A percentile compares a stretch with the other conserved stretches of the same genome.
Evolutionary conservation across 2,888 invertebrate species (phyloP).

Genomic region (Drosophila pegasa): DNA sequence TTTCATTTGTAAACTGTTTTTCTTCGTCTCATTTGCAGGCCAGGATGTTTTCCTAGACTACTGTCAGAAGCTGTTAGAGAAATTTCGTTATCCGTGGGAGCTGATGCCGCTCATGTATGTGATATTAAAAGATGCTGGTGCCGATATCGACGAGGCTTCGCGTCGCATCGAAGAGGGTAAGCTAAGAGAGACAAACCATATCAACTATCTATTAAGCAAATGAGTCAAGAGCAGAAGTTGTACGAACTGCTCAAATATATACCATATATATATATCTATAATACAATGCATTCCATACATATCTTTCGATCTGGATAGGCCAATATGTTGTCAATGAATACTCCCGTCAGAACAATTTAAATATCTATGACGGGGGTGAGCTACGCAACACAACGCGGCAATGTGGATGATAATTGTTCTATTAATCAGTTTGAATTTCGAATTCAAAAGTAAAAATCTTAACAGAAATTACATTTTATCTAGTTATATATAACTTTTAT

Average conservation of each 20-base stretch:
- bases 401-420: conserved; percentile 90
- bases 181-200: conserved; percentile 45
- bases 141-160: conserved; percentile 91
- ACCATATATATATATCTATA: conserved; percentile 3
- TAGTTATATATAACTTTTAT: conserved; percentile 51
- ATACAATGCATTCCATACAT: conserved; percentile 24
- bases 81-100: conserved; percentile 92
- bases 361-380: conserved; percentile 91
- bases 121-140: conserved; percentile 91
- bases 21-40: conserved; percentile 82
- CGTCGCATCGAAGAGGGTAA: conserved; percentile 91
- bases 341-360: conserved; percentile 90
- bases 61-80: conserved; percentile 90
- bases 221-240: neutral
- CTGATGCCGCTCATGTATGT: conserved; percentile 92
- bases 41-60: conserved; percentile 89
- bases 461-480: conserved; percentile 37
- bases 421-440: conserved; percentile 43
- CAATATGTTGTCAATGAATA: conserved; percentile 91
- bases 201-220: neutral
- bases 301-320: conserved; percentile 85
- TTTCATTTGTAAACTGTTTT: conserved; percentile 30
- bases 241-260: conserved; percentile 1
- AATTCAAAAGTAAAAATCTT: conserved; percentile 13
- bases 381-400: conserved; percentile 91